Conservation (phyloP, 2,113 vertebrate species). For the Columbina picui region DNA sequence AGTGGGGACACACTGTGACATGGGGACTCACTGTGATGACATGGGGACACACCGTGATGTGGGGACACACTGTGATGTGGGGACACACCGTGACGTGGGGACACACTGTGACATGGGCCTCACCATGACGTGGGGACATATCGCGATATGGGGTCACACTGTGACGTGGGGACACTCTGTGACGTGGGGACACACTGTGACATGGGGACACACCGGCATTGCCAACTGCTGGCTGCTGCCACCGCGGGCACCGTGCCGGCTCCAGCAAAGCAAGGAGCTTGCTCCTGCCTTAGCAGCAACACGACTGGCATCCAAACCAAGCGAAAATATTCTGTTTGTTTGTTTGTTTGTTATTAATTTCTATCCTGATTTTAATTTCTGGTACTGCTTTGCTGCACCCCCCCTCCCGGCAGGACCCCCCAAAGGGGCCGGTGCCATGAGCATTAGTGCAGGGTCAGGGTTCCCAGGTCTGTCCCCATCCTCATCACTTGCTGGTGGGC, state of each 20-base stretch:
- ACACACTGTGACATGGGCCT: too few species aligned
- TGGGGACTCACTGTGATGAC: too few species aligned
- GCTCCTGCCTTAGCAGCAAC: background rate
- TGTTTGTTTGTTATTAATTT: background rate
- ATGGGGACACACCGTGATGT: too few species aligned
- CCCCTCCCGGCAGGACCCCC: fast-evolving
- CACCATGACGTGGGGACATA: too few species aligned
- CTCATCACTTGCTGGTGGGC: background rate
- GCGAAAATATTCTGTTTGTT: background rate
- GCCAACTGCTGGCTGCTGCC: background rate
- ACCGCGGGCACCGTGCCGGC: fast-evolving
- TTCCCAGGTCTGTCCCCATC: fast-evolving
- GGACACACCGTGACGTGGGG: too few species aligned
- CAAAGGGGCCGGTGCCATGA: background rate
- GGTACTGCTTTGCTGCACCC: too few species aligned
- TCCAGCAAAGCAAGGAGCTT: background rate
- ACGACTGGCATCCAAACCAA: background rate
- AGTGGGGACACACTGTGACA: too few species aligned
- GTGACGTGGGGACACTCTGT: too few species aligned
- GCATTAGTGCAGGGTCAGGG: fast-evolving
- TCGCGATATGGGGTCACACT: too few species aligned
- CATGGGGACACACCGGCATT: background rate
- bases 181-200: too few species aligned
- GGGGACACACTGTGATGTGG: too few species aligned
- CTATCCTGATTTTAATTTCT: background rate